Base-by-base conservation (phyloP, 64 coral and sea anemone species). In the Montipora efflorescens region DNA sequence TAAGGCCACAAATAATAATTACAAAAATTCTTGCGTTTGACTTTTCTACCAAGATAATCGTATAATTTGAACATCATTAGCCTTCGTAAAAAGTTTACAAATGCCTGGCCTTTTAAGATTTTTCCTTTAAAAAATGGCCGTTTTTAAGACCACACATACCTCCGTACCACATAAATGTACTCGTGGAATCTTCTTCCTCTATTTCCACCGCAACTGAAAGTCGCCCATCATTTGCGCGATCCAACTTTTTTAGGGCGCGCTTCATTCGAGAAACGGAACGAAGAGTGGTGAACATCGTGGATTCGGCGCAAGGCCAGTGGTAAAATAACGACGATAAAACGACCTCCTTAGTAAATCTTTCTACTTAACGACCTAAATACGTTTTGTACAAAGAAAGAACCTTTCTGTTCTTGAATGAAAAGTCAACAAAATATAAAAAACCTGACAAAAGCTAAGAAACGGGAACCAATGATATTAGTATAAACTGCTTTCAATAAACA, bases 181-280 rank as follows among this genome's bases (percentile, higher is more conserved):
- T 86, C 51, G 85, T 55, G 21, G 62, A 68, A 59, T 90, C 73
- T 87, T 78, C 93, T 61, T 81, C 87, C 76, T 95, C 87, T 8
- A 94, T 90, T 66, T 90, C 80, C 8, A 86, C 47, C 5, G 82
- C 82, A 51, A 86, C 68, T 44, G 82, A 86, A 50, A 72, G 82
- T n/a, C 82, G 64, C 18, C 15, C 64, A 0, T 64, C 47, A 72
- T 71, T 21, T 8, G 62, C 47, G 25, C 92, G 36, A 9, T 93
- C 92, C 9, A 89, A 71, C 62, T 98, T 94, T 64, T 84, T 95
- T 0, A 98, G 49, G 8, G 74, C 93, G 57, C 91, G 94, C 79
- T 98, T 98, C 96, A 98, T 98, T 64, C 91, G 92, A 16, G 96
- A 95, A 77, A 98, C 96, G 5, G 96, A 95, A 73, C 88, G 90